Percentiles rank a stretch among this genome's conserved stretches.
These are phyloP conservation scores for Cotesia congregata DNA, from an alignment of 2,888 invertebrate species.

Conservation along the genomic window DNA sequence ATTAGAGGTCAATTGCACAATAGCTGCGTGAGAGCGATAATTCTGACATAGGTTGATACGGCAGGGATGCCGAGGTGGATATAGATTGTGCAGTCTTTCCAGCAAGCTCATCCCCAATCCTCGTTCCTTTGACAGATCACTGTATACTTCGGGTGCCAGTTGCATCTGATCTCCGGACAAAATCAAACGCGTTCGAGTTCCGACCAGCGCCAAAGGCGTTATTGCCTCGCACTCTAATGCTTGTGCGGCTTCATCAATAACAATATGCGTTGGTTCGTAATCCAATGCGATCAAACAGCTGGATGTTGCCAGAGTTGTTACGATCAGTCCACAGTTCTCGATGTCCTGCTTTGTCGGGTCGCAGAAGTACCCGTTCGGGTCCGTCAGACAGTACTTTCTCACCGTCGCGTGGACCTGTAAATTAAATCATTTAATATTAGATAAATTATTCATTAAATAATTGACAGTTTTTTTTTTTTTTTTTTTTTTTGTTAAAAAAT, in stretches of 20 bases:
- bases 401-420: slow-evolving; percentile 61
- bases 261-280: slow-evolving; percentile 82
- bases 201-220: slow-evolving; percentile 83
- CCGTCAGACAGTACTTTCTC: slow-evolving; percentile 80
- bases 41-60: slow-evolving; percentile 86
- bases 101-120: slow-evolving; percentile 81
- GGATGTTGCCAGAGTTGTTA: slow-evolving; percentile 85
- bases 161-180: slow-evolving; percentile 91
- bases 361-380: slow-evolving; percentile 75
- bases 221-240: slow-evolving; percentile 89
- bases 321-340: slow-evolving; percentile 77
- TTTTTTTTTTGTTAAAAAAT: not conserved
- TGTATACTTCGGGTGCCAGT: slow-evolving; percentile 86
- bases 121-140: slow-evolving; percentile 79
- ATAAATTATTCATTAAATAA: slow-evolving; percentile 1
- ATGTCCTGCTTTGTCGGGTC: slow-evolving; percentile 82
- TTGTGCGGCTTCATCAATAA: slow-evolving; percentile 90
- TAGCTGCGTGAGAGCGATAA: slow-evolving; percentile 86
- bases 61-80: slow-evolving; percentile 81
- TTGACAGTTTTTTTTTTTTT: not conserved
- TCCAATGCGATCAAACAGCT: slow-evolving; percentile 80
- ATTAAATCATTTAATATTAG: not conserved
- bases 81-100: slow-evolving; percentile 83
- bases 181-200: slow-evolving; percentile 80
- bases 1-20: slow-evolving; percentile 85